phyloP scores from a whole-genome alignment of 1,140 invertebrate genomes.

The Lepidostoma basale region DNA sequence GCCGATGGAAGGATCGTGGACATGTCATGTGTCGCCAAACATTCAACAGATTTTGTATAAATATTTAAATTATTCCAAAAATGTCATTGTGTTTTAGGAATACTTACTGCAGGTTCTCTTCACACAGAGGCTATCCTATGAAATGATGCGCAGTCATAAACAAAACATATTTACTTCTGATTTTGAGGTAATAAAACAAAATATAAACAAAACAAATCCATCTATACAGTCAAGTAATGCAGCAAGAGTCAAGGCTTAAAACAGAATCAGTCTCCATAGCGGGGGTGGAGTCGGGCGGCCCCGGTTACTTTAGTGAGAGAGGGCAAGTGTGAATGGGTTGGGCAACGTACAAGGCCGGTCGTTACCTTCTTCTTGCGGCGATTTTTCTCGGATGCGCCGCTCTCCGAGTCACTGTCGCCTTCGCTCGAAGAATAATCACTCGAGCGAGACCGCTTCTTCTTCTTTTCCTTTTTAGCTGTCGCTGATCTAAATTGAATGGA shows the following conservation, averaged over 20 bases:
- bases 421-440: slow-evolving; percentile 50
- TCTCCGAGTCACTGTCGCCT: slow-evolving; percentile 55
- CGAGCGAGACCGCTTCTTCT: slow-evolving; percentile 63
- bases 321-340: neutral
- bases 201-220: slow-evolving; percentile 44
- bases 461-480: slow-evolving; percentile 53
- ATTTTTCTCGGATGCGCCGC: slow-evolving; percentile 59
- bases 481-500: slow-evolving; percentile 34
- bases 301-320: neutral
- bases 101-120: slow-evolving; percentile 69
- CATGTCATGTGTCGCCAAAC: slow-evolving; percentile 3
- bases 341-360: neutral
- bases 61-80: slow-evolving; percentile 42
- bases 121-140: slow-evolving; percentile 69
- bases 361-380: slow-evolving; percentile 65
- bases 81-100: slow-evolving; percentile 56
- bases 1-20: too few relatives aligned
- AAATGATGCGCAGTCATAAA: slow-evolving; percentile 71
- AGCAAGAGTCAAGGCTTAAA: neutral
- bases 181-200: slow-evolving; percentile 43
- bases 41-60: slow-evolving; percentile 23
- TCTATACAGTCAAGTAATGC: slow-evolving; percentile 20
- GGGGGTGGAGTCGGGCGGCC: neutral
- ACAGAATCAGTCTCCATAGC: neutral
- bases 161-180: slow-evolving; percentile 63